Base-by-base conservation (phyloP, 2,888 invertebrate species). In the Galeruca laticollis region DNA sequence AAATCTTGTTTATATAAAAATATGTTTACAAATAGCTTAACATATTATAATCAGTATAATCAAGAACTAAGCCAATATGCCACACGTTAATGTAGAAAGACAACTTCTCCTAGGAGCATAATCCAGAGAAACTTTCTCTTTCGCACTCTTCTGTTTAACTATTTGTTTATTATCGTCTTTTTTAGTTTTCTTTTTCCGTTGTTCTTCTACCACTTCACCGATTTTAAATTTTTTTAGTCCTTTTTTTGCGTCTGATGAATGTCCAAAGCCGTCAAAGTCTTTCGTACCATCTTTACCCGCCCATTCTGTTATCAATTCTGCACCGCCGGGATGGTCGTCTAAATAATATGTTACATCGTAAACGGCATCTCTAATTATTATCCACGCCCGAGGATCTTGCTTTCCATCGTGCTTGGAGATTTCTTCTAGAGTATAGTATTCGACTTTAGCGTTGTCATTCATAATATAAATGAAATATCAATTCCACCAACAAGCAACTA, bases 251-350 rank as follows among this genome's bases (percentile, higher is more conserved):
- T 92, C 92, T 0, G 87, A 80, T 0, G 92, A 90, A 85, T 93
- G 93, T 0, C 91, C 93, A 0, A 87, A 88, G 35, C 90, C 88
- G 33, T 91, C 88, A 82, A 92, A 93, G 0, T 87, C 90, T 72
- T 86, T 87, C 0, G 92, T 91, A 2, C 88, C 88, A 81, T 93
- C 92, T 76, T 85, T 88, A 5, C 93, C 93, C 0, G 90, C 92
- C 61, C 87, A 89, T 76, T 92, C 93, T 20, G 85, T 76, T 40
- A 93, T 85, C 11, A 89, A 73, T 26, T 92, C 91, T 0, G 81
- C 80, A 0, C 93, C 93, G 0, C 91, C 93, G 0, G 93, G 93
- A 84, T 93, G 93, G 91, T 90, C 87, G 8, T 87, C 78, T 0
- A 90, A 72, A 79, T 90, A 92, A 8, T 86, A 84, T 2, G 91